Evolutionary conservation across 2,113 vertebrate genomes (phyloP), one percentile per base, ranked within the genome.

Genomic region (Callocephalon fimbriatum): DNA sequence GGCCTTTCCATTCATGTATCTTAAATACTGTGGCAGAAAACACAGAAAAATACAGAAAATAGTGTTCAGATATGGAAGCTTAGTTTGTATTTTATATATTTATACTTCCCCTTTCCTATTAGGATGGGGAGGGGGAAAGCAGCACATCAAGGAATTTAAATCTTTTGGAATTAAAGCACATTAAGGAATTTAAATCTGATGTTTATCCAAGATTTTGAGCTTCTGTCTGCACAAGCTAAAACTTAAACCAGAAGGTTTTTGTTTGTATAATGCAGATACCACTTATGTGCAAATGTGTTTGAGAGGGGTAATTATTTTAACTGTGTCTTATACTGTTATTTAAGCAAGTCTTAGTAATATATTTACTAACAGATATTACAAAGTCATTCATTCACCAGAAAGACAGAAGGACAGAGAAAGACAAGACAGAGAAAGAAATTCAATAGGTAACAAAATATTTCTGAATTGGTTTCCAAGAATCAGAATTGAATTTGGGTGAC

Each of bases 211-310:
- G 56, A 68, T 44, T 79, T 10, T 62, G 45, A 21, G 10, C 16
- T 71, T 53, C 25, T 48, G 16, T 27, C 31, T 56, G 35, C 21
- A 54, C 15, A 68, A 71, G 31, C 23, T 61, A 19, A 65, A 58
- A 82, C 78, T 61, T 44, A 51, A 82, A 65, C 3, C 15, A 40
- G 44, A 65, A 75, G 12, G 6, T 14, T 76, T 91, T 29, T 38
- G 6, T 65, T 71, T 82, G 16, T 19, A 7, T 31, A 68, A 82
- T 13, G 13, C 26, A 84, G 56, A 3, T 29, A 51, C 44, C 7
- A 12, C 15, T 42, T 21, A 18, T 1, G 4, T 21, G 35, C 29
- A 44, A 67, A 72, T 17, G 4, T 0, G 0, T 79, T 51, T 45
- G 25, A 85, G 32, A 79, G 4, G 32, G 45, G 8, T 22, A 82